Evolutionary conservation across 2,888 invertebrate species (phyloP).

Genomic region (Lissocephala sabroskyi): DNA sequence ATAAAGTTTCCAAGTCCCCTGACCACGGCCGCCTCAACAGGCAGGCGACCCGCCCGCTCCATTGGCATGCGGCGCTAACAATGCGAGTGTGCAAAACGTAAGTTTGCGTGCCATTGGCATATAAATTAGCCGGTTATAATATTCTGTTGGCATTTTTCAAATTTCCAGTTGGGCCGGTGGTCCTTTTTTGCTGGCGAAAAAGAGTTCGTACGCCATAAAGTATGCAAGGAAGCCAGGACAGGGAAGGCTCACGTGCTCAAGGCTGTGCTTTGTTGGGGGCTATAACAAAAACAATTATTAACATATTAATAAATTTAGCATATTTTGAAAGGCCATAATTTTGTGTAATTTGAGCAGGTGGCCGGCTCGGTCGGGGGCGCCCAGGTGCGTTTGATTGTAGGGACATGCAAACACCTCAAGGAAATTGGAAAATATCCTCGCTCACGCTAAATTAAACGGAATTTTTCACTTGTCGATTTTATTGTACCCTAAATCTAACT

Average conservation of each 20-base stretch:
- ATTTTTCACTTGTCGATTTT: too few relatives aligned
- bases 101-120: conserved; percentile 60
- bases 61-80: conserved; percentile 25
- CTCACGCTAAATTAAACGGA: too few relatives aligned
- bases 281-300: conserved; percentile 58
- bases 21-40: conserved; percentile 34
- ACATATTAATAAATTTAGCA: conserved; percentile 67
- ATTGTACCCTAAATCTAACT: too few relatives aligned
- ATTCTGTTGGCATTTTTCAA: conserved; percentile 63
- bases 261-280: conserved; percentile 25
- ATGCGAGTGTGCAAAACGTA: conserved; percentile 59
- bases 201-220: conserved; percentile 62
- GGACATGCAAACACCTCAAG: conserved; percentile 45
- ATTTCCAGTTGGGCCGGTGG: conserved; percentile 60
- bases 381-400: conserved; percentile 1
- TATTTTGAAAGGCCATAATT: conserved; percentile 65
- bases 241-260: conserved; percentile 50
- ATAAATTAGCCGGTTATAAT: conserved; percentile 61
- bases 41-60: too few relatives aligned
- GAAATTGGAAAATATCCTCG: conserved; percentile 36
- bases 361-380: background rate
- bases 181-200: conserved; percentile 40
- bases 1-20: too few relatives aligned
- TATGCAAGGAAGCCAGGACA: conserved; percentile 21
- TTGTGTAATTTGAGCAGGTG: conserved; percentile 51